Conservation (phyloP, 2,888 invertebrate genomes). For the Oxystoma pomonae region DNA sequence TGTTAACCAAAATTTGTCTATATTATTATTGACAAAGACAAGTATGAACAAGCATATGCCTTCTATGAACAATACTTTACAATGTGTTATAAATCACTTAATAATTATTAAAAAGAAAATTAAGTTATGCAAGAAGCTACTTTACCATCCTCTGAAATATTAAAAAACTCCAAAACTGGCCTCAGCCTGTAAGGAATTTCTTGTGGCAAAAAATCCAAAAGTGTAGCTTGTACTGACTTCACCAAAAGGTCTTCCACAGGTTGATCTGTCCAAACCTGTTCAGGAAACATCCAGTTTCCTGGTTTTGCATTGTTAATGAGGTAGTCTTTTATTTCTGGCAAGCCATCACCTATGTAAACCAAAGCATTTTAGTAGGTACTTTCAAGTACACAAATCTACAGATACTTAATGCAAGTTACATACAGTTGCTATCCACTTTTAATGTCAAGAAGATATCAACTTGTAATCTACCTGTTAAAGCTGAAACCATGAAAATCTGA, state of each 20-base stretch:
- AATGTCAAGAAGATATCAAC: no score
- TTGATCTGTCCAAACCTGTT: slow-evolving; percentile 70
- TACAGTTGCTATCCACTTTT: no score
- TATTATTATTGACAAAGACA: no score
- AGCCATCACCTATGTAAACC: slow-evolving; percentile 49
- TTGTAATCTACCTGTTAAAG: slow-evolving; percentile 64
- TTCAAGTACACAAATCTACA: no score
- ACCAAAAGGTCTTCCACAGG: slow-evolving; percentile 64
- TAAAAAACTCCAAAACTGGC: slow-evolving; percentile 63
- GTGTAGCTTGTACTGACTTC: slow-evolving; percentile 74
- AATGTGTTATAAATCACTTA: no score
- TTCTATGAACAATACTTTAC: no score
- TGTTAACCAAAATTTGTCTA: no score
- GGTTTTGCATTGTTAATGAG: slow-evolving; percentile 62
- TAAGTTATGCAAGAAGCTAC: no score
- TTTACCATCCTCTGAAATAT: slow-evolving; percentile 55
- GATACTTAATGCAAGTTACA: no score
- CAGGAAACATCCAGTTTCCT: slow-evolving; percentile 63
- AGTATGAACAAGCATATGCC: no score
- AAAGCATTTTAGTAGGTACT: no score
- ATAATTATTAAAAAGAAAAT: no score
- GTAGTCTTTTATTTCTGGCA: slow-evolving; percentile 52
- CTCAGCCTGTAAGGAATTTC: slow-evolving; percentile 82
- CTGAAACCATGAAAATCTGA: slow-evolving; percentile 90
- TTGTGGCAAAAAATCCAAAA: slow-evolving; percentile 76